phyloP scores from a whole-genome alignment of 2,113 vertebrate species.

The Nasalis larvatus region DNA sequence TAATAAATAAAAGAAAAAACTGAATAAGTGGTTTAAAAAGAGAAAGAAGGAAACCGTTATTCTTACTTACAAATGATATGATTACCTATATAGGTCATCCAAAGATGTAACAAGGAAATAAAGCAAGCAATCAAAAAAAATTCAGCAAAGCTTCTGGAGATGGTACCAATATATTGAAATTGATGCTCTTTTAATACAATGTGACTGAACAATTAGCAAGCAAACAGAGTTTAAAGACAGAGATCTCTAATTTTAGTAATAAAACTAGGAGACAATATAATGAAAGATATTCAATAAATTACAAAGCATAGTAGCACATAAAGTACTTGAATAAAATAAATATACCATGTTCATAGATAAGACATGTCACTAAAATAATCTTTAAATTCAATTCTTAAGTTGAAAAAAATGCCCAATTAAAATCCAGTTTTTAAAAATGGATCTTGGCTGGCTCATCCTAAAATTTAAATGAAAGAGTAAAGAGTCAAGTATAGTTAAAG shows the following conservation, averaged over 20 bases:
- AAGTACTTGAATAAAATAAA: neutral
- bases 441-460: neutral
- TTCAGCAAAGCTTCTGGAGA: neutral
- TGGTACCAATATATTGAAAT: neutral
- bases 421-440: neutral
- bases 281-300: neutral
- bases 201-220: neutral
- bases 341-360: neutral
- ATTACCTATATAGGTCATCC: neutral
- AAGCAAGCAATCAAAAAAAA: neutral
- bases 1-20: neutral
- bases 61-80: neutral
- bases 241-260: neutral
- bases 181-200: neutral
- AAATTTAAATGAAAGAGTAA: neutral
- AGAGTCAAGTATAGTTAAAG: neutral
- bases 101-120: neutral
- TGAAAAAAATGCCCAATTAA: neutral
- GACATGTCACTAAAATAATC: neutral
- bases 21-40: neutral
- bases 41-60: neutral
- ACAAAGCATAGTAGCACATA: neutral
- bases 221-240: neutral
- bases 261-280: neutral
- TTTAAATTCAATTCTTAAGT: neutral